Conservation (phyloP, 2,888 invertebrate species). For the Rosalia funebris region DNA sequence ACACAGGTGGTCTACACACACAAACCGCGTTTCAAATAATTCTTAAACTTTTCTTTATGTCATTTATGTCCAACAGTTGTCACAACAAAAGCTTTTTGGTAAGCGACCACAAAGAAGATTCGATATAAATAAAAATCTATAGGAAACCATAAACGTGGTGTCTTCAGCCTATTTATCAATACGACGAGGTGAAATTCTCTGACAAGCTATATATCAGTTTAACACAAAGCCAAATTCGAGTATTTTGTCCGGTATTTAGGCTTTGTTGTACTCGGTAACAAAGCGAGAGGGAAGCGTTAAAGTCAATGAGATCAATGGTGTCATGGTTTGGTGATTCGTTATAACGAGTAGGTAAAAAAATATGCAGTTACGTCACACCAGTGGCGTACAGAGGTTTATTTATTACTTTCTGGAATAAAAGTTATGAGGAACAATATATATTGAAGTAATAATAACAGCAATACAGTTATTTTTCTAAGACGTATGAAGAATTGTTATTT, state of each 20-base stretch:
- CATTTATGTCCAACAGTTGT: slow-evolving; percentile 39
- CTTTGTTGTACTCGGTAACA: slow-evolving; percentile 51
- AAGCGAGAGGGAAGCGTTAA: slow-evolving; percentile 49
- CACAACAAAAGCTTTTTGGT: slow-evolving; percentile 46
- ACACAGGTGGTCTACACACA: slow-evolving; percentile 36
- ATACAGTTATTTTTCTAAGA: no score
- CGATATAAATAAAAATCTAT: slow-evolving; percentile 33
- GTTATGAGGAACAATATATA: no score
- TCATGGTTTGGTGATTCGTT: slow-evolving; percentile 49
- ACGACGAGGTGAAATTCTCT: slow-evolving; percentile 37
- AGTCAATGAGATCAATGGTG: slow-evolving; percentile 51
- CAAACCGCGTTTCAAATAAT: slow-evolving; percentile 34
- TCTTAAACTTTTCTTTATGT: slow-evolving; percentile 31
- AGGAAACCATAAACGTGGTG: slow-evolving; percentile 37
- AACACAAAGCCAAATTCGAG: slow-evolving; percentile 53
- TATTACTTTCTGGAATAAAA: no score
- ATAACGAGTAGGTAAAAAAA: slow-evolving; percentile 33
- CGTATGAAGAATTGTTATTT: no score
- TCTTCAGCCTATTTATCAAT: slow-evolving; percentile 49
- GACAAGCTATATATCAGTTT: slow-evolving; percentile 55
- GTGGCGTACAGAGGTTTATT: not conserved
- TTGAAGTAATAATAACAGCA: no score
- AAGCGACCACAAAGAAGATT: slow-evolving; percentile 32
- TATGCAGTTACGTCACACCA: slow-evolving; percentile 11
- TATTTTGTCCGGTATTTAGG: slow-evolving; percentile 54